Evolutionary conservation across 1,140 invertebrate species (phyloP), one percentile per base, ranked within the genome.

Genomic region (Psix sp.): DNA sequence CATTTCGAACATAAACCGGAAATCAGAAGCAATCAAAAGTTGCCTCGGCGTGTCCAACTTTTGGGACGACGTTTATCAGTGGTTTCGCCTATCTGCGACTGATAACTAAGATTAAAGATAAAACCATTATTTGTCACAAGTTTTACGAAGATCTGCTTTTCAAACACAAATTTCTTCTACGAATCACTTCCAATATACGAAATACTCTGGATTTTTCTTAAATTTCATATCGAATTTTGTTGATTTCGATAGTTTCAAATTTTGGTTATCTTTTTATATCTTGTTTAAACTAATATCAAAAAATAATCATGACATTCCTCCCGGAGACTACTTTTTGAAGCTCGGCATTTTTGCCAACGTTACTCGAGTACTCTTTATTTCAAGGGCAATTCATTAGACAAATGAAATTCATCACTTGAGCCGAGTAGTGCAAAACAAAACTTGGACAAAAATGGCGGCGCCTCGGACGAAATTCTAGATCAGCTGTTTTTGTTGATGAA

Each of bases 401-500:
- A 70, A 70, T 70, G 66, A 70, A 70, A 62, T 62, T 48, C 42
- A 17, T 46, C 48, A 36, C 33, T 70, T 45, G 36, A 31, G 54
- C 14, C 11, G 45, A 59, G 54, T 68, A 54, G 35, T 43, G 36
- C 52, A 45, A 43, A 67, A 57, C 63, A 51, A 9, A 33, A 59
- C 45, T 46, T 62, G 13, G 13, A 62, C 36, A 62, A 48, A 71
- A 51, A 63, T 63, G 49, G 43, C 57, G 33, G 43, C 51, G 35
- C 40, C n/a, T n/a, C 35, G 48, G 13, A 49, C 56, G 51, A 72
- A 63, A 72, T 72, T 72, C 51, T 72, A 63, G 49, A 72, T 63
- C 67, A 72, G 67, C 67, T 63, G 67, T 72, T 72, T 72, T 72
- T 72, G 59, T 72, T 72, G 56, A 72, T 72, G 59, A 63, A 62